Evolutionary conservation across 2,113 vertebrate genomes (phyloP).

Genomic region (Python bivittatus): DNA sequence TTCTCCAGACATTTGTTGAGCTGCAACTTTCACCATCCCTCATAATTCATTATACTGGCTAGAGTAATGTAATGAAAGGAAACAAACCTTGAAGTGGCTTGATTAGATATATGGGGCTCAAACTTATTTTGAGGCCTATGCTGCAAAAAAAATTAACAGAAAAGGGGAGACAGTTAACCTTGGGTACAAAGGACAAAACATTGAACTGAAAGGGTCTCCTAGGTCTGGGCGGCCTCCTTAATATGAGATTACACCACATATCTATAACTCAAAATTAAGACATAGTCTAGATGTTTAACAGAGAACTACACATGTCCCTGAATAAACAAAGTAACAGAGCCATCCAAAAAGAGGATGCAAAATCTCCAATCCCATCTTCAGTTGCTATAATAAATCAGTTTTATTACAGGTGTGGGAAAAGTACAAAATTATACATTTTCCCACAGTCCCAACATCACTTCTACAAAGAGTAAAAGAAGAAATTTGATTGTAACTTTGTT

Average conservation of each 20-base stretch:
- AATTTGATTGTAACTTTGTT: neutral
- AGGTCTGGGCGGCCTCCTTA: neutral
- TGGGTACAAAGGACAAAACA: neutral
- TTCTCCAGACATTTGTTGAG: neutral
- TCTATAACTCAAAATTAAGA: neutral
- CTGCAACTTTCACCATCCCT: neutral
- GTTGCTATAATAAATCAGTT: neutral
- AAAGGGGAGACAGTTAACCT: neutral
- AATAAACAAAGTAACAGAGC: neutral
- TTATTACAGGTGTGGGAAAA: neutral
- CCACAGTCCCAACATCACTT: neutral
- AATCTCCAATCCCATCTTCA: neutral
- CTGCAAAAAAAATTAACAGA: neutral
- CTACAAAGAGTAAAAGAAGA: neutral
- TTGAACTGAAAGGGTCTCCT: neutral
- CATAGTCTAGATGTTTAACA: neutral
- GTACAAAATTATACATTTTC: neutral
- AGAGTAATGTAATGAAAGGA: neutral
- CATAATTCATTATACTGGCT: neutral
- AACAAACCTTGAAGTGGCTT: neutral
- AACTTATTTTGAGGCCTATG: neutral
- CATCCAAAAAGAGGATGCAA: neutral
- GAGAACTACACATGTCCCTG: neutral
- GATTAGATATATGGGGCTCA: neutral
- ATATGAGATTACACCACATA: neutral